Evolutionary conservation across 2,888 invertebrate species (phyloP), one percentile per base, ranked within the genome.

Genomic region (Caenorhabditis zanzibari): DNA sequence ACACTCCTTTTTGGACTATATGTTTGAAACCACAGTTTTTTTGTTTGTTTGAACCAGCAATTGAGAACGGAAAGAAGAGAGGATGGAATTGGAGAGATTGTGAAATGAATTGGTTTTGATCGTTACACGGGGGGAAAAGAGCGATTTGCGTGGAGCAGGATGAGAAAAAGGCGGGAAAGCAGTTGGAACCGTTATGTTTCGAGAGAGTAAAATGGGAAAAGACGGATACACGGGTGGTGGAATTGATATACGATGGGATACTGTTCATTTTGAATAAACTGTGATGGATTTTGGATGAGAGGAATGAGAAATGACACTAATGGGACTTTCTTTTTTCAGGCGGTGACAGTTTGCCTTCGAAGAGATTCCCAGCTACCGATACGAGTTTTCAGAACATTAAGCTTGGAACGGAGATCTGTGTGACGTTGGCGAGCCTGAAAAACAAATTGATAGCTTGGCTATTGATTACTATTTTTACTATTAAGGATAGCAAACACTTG

Each of bases 391-490:
- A 90, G 71, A 24, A 89, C 85, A 19, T 83, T 81, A 64, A 90
- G 63, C 66, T 90, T 90, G 1, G 88, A 84, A 10, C 88, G 86
- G 32, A 90, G 83, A 74, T 89, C 88, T 9, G 88, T 79, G 72
- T 90, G 90, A 44, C 82, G 84, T 71, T 87, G 88, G 19, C 90
- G 90, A 54, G 76, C 81, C 80, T 85, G 68, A 16, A 86, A 79
- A 38, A 82, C 12, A 68, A 54, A 58, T 87, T 68, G 49, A n/a
- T n/a, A n/a, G n/a, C n/a, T n/a, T n/a, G n/a, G n/a, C n/a, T n/a
- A n/a, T n/a, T n/a, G 32, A 4, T 32, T 32, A 6, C 32, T 7
- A 32, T 6, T 6, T 32, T 6, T 32, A 32, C 7, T 7, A 32
- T 6, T 64, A 68, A 22, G 71, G 49, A 80, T n/a, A 63, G 77